A percentile compares a stretch with the other conserved stretches of the same genome.
phyloP scores from a whole-genome alignment of 2,888 invertebrate genomes.

The Dyspetes luteomarginatus region DNA sequence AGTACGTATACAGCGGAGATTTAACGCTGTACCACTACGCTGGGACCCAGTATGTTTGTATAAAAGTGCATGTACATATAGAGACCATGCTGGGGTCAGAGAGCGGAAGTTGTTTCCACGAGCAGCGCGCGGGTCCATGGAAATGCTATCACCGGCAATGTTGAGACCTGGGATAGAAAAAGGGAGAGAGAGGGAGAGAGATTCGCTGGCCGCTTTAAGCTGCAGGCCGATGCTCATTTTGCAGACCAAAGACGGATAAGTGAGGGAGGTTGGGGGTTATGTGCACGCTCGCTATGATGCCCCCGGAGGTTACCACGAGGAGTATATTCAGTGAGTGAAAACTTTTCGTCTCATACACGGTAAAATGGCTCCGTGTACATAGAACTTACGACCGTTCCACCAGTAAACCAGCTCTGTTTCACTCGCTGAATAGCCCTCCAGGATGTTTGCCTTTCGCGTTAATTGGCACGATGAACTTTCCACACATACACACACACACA shows the following conservation, averaged over 20 bases:
- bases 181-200: conserved; percentile 3
- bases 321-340: too few relatives aligned
- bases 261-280: conserved; percentile 20
- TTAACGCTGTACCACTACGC: conserved; percentile 12
- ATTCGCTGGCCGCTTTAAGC: conserved; percentile 45
- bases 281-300: conserved; percentile 42
- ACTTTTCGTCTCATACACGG: too few relatives aligned
- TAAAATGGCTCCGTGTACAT: too few relatives aligned
- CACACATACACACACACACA: conserved; percentile 68
- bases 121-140: background rate
- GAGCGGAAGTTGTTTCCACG: background rate
- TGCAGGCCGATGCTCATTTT: conserved; percentile 44
- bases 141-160: conserved; percentile 51
- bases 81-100: background rate
- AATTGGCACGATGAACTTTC: conserved; percentile 70
- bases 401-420: too few relatives aligned
- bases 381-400: too few relatives aligned
- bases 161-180: conserved; percentile 9
- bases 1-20: background rate
- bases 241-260: conserved; percentile 41
- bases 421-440: too few relatives aligned
- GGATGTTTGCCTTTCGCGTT: conserved; percentile 68
- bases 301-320: conserved; percentile 58
- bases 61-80: conserved; percentile 4
- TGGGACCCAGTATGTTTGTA: conserved; percentile 16